Evolutionary conservation across 64 coral and sea anemone genomes (phyloP).

Genomic region (Actinia equina): DNA sequence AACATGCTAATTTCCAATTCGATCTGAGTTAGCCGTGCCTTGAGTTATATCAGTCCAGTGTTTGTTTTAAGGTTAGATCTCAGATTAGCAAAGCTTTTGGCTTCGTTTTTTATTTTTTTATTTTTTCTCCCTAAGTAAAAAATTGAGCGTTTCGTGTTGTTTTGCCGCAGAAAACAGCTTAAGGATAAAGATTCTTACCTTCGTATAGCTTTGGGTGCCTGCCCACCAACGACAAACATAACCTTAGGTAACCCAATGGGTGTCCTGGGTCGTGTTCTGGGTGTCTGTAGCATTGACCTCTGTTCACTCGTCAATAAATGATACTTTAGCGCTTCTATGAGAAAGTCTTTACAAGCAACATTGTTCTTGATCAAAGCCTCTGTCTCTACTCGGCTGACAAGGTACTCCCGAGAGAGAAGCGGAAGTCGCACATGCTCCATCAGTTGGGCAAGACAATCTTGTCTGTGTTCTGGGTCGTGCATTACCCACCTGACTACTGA

Average conservation of each 20-base stretch:
- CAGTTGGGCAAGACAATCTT: constrained; percentile 81
- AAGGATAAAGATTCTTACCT: constrained; percentile 37
- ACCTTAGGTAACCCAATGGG: constrained; percentile 95
- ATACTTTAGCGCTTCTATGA: constrained; percentile 96
- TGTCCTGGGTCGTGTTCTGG: constrained; percentile 88
- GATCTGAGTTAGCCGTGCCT: too few relatives aligned
- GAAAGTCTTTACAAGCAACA: constrained; percentile 92
- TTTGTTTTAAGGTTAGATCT: too few relatives aligned
- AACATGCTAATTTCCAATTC: too few relatives aligned
- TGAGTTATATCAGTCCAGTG: too few relatives aligned
- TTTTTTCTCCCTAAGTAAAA: too few relatives aligned
- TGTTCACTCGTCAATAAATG: constrained; percentile 91
- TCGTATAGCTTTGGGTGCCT: constrained; percentile 94
- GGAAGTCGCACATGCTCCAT: constrained; percentile 97
- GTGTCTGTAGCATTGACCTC: constrained; percentile 85
- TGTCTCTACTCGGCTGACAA: constrained; percentile 88
- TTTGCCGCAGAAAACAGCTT: neutral
- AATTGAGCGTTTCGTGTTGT: too few relatives aligned
- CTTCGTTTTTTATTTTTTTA: too few relatives aligned
- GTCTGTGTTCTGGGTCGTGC: constrained; percentile 75
- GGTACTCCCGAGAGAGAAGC: constrained; percentile 87
- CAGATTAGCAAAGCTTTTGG: too few relatives aligned
- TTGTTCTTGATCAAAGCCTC: constrained; percentile 91
- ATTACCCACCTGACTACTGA: constrained; percentile 88
- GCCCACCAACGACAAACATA: constrained; percentile 96